Base-by-base conservation (phyloP, 2,113 vertebrate species). In the Rynchops niger region DNA sequence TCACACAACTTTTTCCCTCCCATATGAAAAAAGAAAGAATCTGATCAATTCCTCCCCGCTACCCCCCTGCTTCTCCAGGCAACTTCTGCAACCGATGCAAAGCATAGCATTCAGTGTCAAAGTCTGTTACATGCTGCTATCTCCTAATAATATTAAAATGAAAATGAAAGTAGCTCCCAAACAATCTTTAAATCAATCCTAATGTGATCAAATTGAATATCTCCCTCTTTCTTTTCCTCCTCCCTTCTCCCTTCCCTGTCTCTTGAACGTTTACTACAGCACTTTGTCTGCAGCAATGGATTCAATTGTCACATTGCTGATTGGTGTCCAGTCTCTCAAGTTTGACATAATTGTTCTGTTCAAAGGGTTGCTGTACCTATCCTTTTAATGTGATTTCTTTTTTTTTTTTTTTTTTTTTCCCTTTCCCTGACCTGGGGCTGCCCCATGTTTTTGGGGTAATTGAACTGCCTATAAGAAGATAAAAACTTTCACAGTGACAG, bases 101-200 rank as follows among this genome's bases (percentile, higher is more conserved):
- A 95, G 97, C 90, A 92, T 86, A 97, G 82, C 95, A 97, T 96
- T 93, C 95, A 85, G 82, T 98, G 98, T 98, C 98, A 98, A 97
- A 97, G 93, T 80, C 97, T 97, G 97, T 98, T 98, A 98, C 81
- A 96, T 98, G 95, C 82, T 97, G 65, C 95, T 94, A 96, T 97
- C 92, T 95, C 97, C 97, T 98, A 98, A 98, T 98, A 97, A 96
- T 97, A 98, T 98, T 98, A 98, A 97, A 98, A 98, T 98, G 97
- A 98, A 98, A 98, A 98, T 97, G 97, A 98, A 98, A 97, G 98
- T 95, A 94, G 72, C 97, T 97, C 95, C 94, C 97, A 97, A 98
- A 97, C 96, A 98, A 98, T 97, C 97, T 97, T 97, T 96, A 96
- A 97, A 98, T 98, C 97, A 86, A 98, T 98, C 89, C 95, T 98